Evolutionary conservation across 1,140 invertebrate genomes (phyloP), one percentile per base, ranked within the genome.

Genomic region (Atta cephalotes): DNA sequence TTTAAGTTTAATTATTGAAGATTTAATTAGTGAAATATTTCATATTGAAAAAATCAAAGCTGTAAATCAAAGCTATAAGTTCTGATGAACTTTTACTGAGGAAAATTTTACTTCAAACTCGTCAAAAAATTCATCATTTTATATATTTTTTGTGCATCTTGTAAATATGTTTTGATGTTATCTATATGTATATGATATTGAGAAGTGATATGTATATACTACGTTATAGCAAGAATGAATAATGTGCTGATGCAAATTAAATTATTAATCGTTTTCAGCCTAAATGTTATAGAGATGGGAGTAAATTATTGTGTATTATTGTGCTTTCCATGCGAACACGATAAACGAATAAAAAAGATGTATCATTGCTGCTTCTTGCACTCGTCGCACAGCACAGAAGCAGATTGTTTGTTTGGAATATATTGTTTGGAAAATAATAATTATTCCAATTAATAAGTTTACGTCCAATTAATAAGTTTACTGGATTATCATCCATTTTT

Each of bases 311-410:
- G 35, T 49, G 53, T 35, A 39, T 68, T 80, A 58, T 28, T 71
- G 53, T 25, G 65, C 79, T 81, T 82, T 62, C 10, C 16, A 82
- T 82, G 14, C 39, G 2, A n/a, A 82, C 12, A 28, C 58, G 65
- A 66, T n/a, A 66, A 39, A 18, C 65, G 68, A 82, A 66, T 45
- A 82, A 62, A 12, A 84, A 74, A 63, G 18, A 74, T 25, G 60
- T 62, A 35, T 66, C 86, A 89, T 86, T 56, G 88, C 88, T 88
- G 89, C 88, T 90, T 90, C 72, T 89, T 90, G 80, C 79, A 72
- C 71, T 84, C 71, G 65, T 84, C 18, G 87, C 89, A 91, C 90
- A 90, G 49, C 45, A 74, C 53, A 78, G 60, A 66, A 76, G 60
- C 60, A 35, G 56, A 80, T 85, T 85, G 60, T 35, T 25, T 25